These are phyloP conservation scores for Holacanthella duospinosa DNA, from an alignment of 2,888 invertebrate species.

Conservation along the genomic window DNA sequence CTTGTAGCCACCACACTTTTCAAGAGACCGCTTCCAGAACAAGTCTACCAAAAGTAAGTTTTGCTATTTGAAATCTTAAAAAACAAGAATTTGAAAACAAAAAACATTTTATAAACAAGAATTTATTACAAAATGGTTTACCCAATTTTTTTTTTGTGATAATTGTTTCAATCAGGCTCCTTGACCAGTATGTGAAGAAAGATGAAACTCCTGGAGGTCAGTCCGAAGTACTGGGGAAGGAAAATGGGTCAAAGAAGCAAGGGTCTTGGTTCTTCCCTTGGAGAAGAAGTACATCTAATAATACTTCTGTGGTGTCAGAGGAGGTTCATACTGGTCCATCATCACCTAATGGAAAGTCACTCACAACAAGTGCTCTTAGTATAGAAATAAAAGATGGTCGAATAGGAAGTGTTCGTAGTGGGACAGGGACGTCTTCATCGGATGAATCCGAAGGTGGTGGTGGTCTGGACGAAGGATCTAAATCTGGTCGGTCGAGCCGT, in stretches of 20 bases:
- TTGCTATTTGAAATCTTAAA: too few relatives aligned
- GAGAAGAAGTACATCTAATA: constrained; percentile 41
- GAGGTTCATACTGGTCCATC: background rate
- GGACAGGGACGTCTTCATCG: constrained; percentile 24
- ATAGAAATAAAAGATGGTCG: background rate
- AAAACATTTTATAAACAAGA: too few relatives aligned
- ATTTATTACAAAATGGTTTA: too few relatives aligned
- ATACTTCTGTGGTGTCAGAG: background rate
- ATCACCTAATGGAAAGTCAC: background rate
- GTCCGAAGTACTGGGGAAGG: constrained; percentile 12
- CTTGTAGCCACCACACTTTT: constrained; percentile 77
- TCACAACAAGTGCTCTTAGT: background rate
- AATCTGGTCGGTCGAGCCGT: constrained; percentile 21
- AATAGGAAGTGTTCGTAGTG: background rate
- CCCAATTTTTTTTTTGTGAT: too few relatives aligned
- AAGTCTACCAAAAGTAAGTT: constrained; percentile 39
- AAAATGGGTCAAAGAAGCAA: constrained; percentile 38
- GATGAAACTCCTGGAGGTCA: constrained; percentile 18
- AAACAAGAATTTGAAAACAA: too few relatives aligned
- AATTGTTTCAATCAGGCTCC: constrained; percentile 19
- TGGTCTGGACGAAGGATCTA: constrained; percentile 14
- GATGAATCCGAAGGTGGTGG: constrained; percentile 36
- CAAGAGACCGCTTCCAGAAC: constrained; percentile 63
- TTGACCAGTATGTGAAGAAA: constrained; percentile 33
- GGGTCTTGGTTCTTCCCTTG: constrained; percentile 51